Base-by-base conservation (phyloP, 2,888 invertebrate species). In the Hypselothyrea guttata region DNA sequence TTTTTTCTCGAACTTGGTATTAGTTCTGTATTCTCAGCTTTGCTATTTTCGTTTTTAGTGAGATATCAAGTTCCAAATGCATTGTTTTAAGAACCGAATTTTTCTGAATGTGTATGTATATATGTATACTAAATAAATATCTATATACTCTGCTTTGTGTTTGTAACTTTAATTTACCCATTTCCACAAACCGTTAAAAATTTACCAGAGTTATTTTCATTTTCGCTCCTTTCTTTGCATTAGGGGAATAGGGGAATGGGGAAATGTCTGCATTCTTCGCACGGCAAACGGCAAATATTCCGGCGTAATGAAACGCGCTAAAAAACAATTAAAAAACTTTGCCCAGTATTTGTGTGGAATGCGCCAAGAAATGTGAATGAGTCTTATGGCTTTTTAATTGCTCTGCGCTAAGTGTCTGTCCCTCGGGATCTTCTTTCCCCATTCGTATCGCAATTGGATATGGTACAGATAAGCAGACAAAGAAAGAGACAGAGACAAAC, bases 241-340 rank as follows among this genome's bases (percentile, higher is more conserved):
- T n/a, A n/a, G n/a, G n/a, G n/a, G n/a, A n/a, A n/a, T n/a, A n/a
- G n/a, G n/a, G n/a, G n/a, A 35, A 44, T 48, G 63, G 61, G 55
- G 16, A 79, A 13, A 72, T 40, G 58, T 42, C 58, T 35, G 40
- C 40, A 52, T 46, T 5, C 8, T 28, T 18, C 5, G 16, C 37
- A 16, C 16, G 56, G 31, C 40, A 27, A 53, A 16, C 16, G 56
- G 31, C 40, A 27, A 53, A 54, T 37, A 35, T 41, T 27, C 30
- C 34, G 48, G 30, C 34, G 48, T 54, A 64, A 56, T 56, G 57
- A 55, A 66, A 70, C 22, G 40, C 52, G 55, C 65, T 66, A 56
- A 65, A 22, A 72, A 77, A 77, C 79, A 83, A 75, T 77, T 71
- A 77, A 75, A 22, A 78, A 83, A 79, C 57, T 83, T 83, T 55